Conservation (phyloP, 2,113 vertebrate genomes). For the Ptilorrhoa leucosticta region DNA sequence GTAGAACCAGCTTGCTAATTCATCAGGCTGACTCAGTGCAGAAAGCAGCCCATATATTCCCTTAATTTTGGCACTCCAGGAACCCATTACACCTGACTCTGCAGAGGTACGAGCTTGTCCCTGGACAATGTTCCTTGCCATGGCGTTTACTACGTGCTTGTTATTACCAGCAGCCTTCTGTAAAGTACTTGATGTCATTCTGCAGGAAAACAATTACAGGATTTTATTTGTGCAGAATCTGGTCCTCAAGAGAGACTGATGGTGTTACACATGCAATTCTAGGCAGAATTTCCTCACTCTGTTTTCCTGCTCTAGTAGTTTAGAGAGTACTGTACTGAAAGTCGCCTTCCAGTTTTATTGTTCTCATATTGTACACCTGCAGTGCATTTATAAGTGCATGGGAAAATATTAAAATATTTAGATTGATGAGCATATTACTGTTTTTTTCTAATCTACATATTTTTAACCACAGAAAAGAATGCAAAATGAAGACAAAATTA, state of each 20-base stretch:
- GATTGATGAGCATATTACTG: neutral
- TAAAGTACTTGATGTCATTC: neutral
- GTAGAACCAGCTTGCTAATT: neutral
- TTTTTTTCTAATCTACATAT: neutral
- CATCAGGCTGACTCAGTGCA: neutral
- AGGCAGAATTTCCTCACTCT: neutral
- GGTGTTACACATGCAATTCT: neutral
- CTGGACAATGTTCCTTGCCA: neutral
- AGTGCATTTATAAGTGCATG: neutral
- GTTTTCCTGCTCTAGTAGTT: neutral
- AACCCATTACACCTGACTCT: neutral
- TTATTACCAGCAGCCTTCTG: neutral
- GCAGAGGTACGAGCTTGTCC: neutral
- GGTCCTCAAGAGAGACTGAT: neutral
- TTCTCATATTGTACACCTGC: neutral
- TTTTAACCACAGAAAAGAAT: neutral
- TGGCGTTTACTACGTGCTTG: neutral
- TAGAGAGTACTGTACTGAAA: neutral
- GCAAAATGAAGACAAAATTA: neutral
- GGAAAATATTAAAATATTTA: neutral
- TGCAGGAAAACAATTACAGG: neutral
- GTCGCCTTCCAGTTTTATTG: neutral
- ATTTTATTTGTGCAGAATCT: neutral
- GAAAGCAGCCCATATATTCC: neutral
- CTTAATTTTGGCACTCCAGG: neutral